These are phyloP conservation scores for Sesia apiformis DNA, from an alignment of 2,888 invertebrate genomes.

Conservation along the genomic window DNA sequence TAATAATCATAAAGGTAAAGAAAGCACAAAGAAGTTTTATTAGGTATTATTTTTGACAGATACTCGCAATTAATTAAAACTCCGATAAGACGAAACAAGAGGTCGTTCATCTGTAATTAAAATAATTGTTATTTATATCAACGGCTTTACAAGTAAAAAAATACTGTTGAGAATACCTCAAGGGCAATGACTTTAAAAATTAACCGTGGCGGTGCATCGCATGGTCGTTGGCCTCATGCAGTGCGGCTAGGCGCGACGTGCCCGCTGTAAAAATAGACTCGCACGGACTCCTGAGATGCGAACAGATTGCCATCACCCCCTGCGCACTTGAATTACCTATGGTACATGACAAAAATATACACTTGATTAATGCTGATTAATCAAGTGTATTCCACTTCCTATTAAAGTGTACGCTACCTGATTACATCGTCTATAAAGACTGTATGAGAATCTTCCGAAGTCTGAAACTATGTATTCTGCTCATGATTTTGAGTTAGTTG, in stretches of 20 bases:
- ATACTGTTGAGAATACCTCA: constrained; percentile 17
- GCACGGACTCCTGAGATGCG: constrained; percentile 16
- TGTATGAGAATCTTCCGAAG: no score
- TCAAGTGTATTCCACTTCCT: no score
- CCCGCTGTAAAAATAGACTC: constrained; percentile 51
- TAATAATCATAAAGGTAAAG: no score
- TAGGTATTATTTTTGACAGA: no score
- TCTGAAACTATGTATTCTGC: no score
- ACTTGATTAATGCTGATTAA: no score
- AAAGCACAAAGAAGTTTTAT: no score
- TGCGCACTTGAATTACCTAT: not conserved
- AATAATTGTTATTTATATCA: not conserved
- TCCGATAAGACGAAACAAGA: constrained; percentile 1
- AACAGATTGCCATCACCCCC: not conserved
- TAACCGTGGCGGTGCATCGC: constrained; percentile 43
- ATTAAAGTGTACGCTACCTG: no score
- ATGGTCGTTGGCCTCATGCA: constrained; percentile 52
- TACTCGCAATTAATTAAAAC: not conserved
- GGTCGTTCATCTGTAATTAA: not conserved
- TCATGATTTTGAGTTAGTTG: no score
- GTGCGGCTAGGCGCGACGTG: constrained; percentile 23
- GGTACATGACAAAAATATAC: no score
- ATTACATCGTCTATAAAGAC: no score
- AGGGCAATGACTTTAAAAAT: constrained; percentile 58
- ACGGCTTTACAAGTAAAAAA: not conserved